Base-by-base conservation (phyloP, 2,888 invertebrate species). In the Galerucella pusilla region DNA sequence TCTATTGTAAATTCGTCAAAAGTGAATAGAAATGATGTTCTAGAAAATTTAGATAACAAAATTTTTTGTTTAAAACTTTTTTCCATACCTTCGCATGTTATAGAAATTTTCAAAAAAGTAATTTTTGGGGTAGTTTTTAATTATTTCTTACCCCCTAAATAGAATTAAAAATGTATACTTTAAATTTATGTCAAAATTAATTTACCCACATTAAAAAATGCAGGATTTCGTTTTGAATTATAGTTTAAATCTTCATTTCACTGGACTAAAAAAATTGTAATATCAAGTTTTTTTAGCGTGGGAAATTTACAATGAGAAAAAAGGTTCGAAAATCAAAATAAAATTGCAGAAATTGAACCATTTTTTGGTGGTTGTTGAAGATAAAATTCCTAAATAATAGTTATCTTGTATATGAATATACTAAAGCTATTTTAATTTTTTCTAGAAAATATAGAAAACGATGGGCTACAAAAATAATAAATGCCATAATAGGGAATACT, bases 391-490 rank as follows among this genome's bases (percentile, higher is more conserved):
- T 35, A 35, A 35, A 35, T 35, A 42, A 42, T 9, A 42, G 7
- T 42, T 42, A 49, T 49, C 49, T 49, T 49, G 12, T 49, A 49
- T 49, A 49, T 49, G 12, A 49, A 49, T 49, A 46, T 49, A 46
- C 10, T 14, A 12, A 49, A 49, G 5, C 7, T 42, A 42, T 42
- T 42, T 42, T 9, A 42, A 1, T 42, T 42, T 42, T 42, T 42
- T 49, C 12, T 49, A 49, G 14, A n/a, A 14, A 2, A n/a, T 54
- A n/a, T 16, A n/a, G 14, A 2, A 54, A 54, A 54, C 11, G 11
- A 49, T n/a, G 54, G n/a, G 54, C 54, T 54, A 54, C 54, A 14
- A 54, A 54, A 54, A 54, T 54, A 54, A 54, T 54, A n/a, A 54
- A 54, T 54, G 54, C 14, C 16, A 54, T 14, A 54, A n/a, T 16